Base-by-base conservation (phyloP, 2,888 invertebrate genomes). In the Quadriops clusia region DNA sequence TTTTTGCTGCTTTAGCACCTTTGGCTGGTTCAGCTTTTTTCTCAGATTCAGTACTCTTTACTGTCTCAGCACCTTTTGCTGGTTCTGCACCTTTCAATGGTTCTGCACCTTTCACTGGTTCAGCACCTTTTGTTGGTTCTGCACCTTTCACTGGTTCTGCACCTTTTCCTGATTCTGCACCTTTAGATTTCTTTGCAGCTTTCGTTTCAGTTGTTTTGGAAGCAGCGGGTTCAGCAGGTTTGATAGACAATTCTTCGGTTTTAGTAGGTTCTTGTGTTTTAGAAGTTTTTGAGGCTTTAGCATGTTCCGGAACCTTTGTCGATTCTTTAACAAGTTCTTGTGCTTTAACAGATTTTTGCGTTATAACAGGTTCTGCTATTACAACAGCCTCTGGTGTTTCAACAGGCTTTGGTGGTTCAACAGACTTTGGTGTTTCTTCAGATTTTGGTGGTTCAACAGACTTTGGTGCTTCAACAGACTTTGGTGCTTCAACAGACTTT, bases 211-310 rank as follows among this genome's bases (percentile, higher is more conserved):
- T 11, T 23, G 15, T 16, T 12, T n/a, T n/a, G n/a, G n/a, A n/a
- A n/a, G n/a, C n/a, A n/a, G n/a, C n/a, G n/a, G n/a, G n/a, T n/a
- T n/a, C n/a, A n/a, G n/a, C n/a, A n/a, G n/a, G n/a, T n/a, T n/a
- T n/a, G 7, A 11, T 59, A 20, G 58, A 45, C 36, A 53, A 52
- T 42, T 60, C 60, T 42, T 58, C 57, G 35, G 33, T 16, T 30
- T 33, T 25, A 3, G 36, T 10, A 10, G 22, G 8, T 30, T 36
- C 33, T 22, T 28, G 27, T 13, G 24, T 15, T 35, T 35, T 27
- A 18, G 27, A 7, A 18, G 21, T 7, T 23, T 23, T 43, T 28
- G 28, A 38, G 39, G 24, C 34, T 28, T 30, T 40, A 30, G 35
- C 14, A 32, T 15, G 11, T 23, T 16, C 28, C 13, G n/a, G n/a